Evolutionary conservation across 2,797 vertebrate species (phyloP).

Genomic region (Rhabdomys pumilio): DNA sequence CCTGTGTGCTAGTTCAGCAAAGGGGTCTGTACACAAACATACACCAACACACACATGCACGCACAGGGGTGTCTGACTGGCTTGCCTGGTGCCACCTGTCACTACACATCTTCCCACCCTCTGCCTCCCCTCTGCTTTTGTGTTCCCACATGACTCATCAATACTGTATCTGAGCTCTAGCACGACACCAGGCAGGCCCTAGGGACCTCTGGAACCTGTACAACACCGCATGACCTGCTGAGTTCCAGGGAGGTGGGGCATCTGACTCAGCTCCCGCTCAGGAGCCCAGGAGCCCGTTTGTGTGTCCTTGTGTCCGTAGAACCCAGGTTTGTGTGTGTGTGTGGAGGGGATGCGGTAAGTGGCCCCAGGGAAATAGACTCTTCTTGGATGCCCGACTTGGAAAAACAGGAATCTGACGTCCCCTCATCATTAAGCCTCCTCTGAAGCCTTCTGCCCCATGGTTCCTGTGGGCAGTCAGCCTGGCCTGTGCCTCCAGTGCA

Average conservation of each 20-base stretch:
- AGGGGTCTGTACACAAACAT: background rate
- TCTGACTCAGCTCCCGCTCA: background rate
- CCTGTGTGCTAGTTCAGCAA: background rate
- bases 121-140: background rate
- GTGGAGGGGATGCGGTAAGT: too few relatives aligned
- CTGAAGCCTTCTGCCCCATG: rapidly evolving
- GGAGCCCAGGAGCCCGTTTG: background rate
- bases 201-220: background rate
- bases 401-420: background rate
- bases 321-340: background rate
- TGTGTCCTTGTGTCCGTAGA: background rate
- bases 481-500: background rate
- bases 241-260: background rate
- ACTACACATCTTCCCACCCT: background rate
- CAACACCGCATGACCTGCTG: background rate
- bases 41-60: background rate
- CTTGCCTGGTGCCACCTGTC: background rate
- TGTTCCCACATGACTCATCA: background rate
- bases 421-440: background rate
- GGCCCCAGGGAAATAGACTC: background rate
- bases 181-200: background rate
- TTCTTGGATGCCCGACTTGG: background rate
- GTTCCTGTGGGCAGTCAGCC: background rate
- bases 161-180: background rate
- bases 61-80: background rate